A percentile compares a stretch with the other conserved stretches of the same genome.
Evolutionary conservation across 2,888 invertebrate genomes (phyloP).

Genomic region (Conus canariensis): DNA sequence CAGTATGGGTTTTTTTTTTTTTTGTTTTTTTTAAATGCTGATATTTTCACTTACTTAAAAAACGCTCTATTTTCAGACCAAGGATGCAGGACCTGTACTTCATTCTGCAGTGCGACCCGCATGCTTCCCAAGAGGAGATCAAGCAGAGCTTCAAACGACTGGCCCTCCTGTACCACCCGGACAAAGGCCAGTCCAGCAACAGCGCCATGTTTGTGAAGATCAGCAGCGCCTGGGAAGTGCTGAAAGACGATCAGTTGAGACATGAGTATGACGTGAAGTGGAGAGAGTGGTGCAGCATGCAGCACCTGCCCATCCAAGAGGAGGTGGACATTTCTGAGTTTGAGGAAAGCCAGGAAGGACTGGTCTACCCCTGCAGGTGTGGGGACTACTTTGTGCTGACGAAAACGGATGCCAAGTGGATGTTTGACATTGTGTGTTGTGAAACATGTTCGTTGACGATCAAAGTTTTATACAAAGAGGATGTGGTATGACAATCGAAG

Average conservation of each 20-base stretch:
- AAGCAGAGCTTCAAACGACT: constrained; percentile 39
- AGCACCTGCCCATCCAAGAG: constrained; percentile 72
- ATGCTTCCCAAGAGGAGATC: constrained; percentile 45
- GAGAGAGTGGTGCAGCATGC: constrained; percentile 65
- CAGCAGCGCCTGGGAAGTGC: constrained; percentile 70
- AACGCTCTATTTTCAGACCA: constrained; percentile 29
- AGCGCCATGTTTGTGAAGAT: constrained; percentile 59
- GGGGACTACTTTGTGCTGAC: constrained; percentile 65
- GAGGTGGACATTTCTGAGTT: constrained; percentile 67
- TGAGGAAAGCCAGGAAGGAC: constrained; percentile 51
- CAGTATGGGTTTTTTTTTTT: too few species aligned
- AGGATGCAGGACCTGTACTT: constrained; percentile 49
- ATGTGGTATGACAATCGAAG: background rate
- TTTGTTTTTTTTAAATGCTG: too few species aligned
- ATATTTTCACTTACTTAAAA: too few species aligned
- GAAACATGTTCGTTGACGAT: constrained; percentile 70
- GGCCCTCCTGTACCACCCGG: constrained; percentile 41
- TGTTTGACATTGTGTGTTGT: constrained; percentile 71
- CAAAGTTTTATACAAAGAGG: constrained; percentile 57
- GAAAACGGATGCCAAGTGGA: constrained; percentile 59
- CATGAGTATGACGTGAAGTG: constrained; percentile 68
- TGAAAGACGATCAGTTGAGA: constrained; percentile 61
- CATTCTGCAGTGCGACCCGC: constrained; percentile 41
- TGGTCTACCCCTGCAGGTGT: constrained; percentile 67
- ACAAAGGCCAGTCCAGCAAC: constrained; percentile 35